Base-by-base conservation (phyloP, 2,888 invertebrate genomes). In the Drosophila acutilabella region DNA sequence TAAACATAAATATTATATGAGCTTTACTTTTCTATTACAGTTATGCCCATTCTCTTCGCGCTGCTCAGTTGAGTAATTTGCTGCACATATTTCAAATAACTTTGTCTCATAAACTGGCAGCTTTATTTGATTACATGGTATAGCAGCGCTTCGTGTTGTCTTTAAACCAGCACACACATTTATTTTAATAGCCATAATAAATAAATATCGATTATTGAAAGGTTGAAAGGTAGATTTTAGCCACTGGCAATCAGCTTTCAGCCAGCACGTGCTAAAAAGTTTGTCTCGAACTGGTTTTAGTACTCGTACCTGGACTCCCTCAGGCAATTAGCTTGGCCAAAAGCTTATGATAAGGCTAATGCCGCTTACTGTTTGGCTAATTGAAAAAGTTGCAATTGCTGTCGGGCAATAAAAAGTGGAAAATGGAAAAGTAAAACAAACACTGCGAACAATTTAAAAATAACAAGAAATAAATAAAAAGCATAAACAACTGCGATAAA, bases 301-400 rank as follows among this genome's bases (percentile, higher is more conserved):
- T 42, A 40, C 45, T 47, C 36, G 57, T 42, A 45, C 48, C 44
- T 44, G 45, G 40, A 44, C 52, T 60, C 80, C 70, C 61, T 53
- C 54, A 50, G 89, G 77, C 83, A 64, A 82, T 73, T 73, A 72
- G 53, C 56, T 62, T 62, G 68, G 65, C 23, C 54, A 54, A 41
- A 33, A 42, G 64, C 59, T 58, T 42, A 50, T 60, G 76, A 81
- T 86, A 81, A 80, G 75, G 71, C 68, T 71, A 77, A 81, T 79
- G 68, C 69, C 30, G 44, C 36, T 20, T 36, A 18, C 42, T 54
- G 64, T 54, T 59, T 44, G 68, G 72, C 71, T 80, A 78, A 83
- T 88, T 88, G 88, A 78, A 88, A 86, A 83, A 81, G 81, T 81
- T 81, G 81, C 81, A 80, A 60, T 80, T 52, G 53, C 62, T 67